Base-by-base conservation (phyloP, 2,797 vertebrate genomes). In the Ciconia nigra region DNA sequence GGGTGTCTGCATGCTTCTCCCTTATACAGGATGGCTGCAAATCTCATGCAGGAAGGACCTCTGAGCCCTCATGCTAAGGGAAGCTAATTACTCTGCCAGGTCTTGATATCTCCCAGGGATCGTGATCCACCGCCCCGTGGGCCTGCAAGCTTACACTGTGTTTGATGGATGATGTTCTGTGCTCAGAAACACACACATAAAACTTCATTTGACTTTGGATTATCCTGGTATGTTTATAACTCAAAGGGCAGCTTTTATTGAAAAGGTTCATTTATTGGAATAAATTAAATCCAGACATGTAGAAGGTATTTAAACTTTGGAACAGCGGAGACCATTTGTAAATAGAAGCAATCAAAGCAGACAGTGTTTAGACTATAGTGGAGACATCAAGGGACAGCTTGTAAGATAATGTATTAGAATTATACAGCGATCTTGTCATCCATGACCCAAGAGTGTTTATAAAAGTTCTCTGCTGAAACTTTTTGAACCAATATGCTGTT, bases 281-380 rank as follows among this genome's bases (percentile, higher is more conserved):
- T 93, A 41, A 95, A 93, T 89, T 72, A 94, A 94, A 91, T 63
- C 51, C 47, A 65, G 91, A 13, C 77, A 58, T 90, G 91, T 19
- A 70, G 58, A 65, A 78, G 4, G 4, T 85, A 77, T 97, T 97
- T 95, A 96, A 96, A 80, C 66, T 80, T 44, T 37, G 90, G 81
- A 54, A 13, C 39, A 92, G 90, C 3, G 14, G 65, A 67, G 85
- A 62, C 18, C 62, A 25, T 94, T 83, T 82, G 95, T 95, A 96
- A 96, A 96, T 51, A 95, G 94, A 85, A 83, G 62, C 72, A 59
- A 70, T 87, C 57, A 69, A 67, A 88, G 52, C 57, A 67, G 83
- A 49, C 83, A 44, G 37, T 47, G 70, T 78, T 96, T 67, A 91
- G 92, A 70, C 83, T 76, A 2, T 9, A 28, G 69, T 39, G 79